These are phyloP conservation scores for Psilopogon haemacephalus DNA, from an alignment of 2,113 vertebrate genomes.

Conservation along the genomic window DNA sequence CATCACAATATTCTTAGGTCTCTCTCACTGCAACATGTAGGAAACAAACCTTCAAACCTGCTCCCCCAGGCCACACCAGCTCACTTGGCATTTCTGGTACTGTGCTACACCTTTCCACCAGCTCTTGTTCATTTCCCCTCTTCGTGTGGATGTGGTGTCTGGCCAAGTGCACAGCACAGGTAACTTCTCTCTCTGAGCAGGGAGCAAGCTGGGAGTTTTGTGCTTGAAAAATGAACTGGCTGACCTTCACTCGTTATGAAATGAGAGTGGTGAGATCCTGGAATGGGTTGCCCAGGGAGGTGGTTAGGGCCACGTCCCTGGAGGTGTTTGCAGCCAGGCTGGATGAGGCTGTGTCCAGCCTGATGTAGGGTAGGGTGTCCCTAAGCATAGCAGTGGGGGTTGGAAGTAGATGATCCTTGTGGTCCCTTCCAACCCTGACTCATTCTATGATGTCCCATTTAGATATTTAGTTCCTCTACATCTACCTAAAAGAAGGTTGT, in stretches of 20 bases:
- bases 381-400: too few relatives aligned
- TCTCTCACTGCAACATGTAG: not conserved
- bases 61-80: not conserved
- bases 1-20: not conserved
- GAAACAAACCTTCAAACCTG: not conserved
- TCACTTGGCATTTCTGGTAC: not conserved
- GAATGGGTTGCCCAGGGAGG: too few relatives aligned
- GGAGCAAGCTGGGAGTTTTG: not conserved
- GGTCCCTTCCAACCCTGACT: too few relatives aligned
- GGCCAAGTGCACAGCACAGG: not conserved
- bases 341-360: too few relatives aligned
- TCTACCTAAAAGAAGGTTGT: too few relatives aligned
- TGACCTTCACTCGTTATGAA: conserved; percentile 51
- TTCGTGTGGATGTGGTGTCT: not conserved
- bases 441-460: not conserved
- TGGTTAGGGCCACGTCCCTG: too few relatives aligned
- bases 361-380: too few relatives aligned
- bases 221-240: not conserved
- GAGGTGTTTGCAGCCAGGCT: too few relatives aligned
- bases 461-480: conserved; percentile 49
- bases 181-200: not conserved
- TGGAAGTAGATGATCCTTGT: too few relatives aligned
- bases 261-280: too few relatives aligned
- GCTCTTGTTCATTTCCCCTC: not conserved
- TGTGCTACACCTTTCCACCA: not conserved